Evolutionary conservation across 1,140 invertebrate species (phyloP), one percentile per base, ranked within the genome.

Genomic region (Ceratosolen fusciceps): DNA sequence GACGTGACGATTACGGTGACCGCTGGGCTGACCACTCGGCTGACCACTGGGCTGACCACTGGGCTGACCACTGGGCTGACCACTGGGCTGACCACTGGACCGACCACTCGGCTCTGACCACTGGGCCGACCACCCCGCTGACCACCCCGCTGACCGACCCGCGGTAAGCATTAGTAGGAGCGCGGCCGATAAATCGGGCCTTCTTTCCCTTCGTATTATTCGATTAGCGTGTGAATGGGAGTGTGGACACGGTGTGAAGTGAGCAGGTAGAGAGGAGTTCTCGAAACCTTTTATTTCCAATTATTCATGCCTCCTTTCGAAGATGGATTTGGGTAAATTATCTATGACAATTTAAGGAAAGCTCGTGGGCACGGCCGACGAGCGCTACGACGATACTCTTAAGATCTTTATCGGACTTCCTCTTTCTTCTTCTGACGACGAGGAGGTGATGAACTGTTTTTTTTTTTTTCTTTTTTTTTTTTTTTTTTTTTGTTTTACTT

Each of bases 161-260:
- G n/a, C n/a, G n/a, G n/a, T n/a, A n/a, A n/a, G n/a, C n/a, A n/a
- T 43, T 5, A 5, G 5, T 12, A 12, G 5, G 39, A 7, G 39
- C 12, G 12, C 39, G 39, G 39, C 39, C 31, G 16, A 37, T 37
- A 65, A 9, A 21, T n/a, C 7, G 31, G 7, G 7, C 14, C n/a
- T 9, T 37, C 21, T 65, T 37, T n/a, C 26, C 21, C n/a, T 65
- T 65, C 12, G 37, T 65, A 65, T 16, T n/a, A 52, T 21, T 73
- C 39, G 52, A 73, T 58, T 73, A 73, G 71, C 71, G 52, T 58
- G 71, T 52, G 71, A 73, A 73, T 37, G 52, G 31, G 58, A 73
- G 71, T 58, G 71, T 56, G 52, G 39, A 14, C 21, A 54, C 70
- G 37, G 52, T 56, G 60, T 65, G 60, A 65, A 65, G n/a, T 37